Evolutionary conservation across 2,113 vertebrate species (phyloP).

Genomic region (Leptodactylus fuscus): DNA sequence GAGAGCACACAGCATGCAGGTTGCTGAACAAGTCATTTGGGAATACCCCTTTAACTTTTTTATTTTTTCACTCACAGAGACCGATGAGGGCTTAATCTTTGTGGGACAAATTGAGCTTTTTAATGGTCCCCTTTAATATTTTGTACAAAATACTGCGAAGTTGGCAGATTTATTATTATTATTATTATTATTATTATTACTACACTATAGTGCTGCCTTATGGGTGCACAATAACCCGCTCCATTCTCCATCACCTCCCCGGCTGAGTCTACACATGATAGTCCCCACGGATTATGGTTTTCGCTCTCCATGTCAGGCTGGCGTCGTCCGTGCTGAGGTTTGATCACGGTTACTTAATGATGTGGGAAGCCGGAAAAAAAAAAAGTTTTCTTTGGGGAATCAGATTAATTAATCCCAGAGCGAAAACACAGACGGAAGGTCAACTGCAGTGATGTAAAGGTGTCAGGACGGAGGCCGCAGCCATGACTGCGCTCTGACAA

Average conservation of each 20-base stretch:
- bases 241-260: background rate
- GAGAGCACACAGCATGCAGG: no score
- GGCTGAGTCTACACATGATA: background rate
- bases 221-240: background rate
- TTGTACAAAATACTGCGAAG: no score
- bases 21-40: no score
- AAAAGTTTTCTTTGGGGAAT: background rate
- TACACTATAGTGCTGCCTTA: no score
- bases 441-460: background rate
- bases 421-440: background rate
- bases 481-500: no score
- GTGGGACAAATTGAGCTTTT: no score
- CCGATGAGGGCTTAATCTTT: no score
- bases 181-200: background rate
- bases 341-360: conserved; percentile 37
- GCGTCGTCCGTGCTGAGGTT: conserved; percentile 8
- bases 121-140: no score
- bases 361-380: conserved; percentile 23
- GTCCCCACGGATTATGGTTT: background rate
- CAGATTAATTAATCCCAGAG: conserved; percentile 46
- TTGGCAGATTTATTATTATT: no score
- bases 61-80: no score
- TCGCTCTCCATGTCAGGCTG: background rate
- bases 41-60: no score
- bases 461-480: no score